phyloP scores from a whole-genome alignment of 2,797 vertebrate species.

The Gymnodraco acuticeps region DNA sequence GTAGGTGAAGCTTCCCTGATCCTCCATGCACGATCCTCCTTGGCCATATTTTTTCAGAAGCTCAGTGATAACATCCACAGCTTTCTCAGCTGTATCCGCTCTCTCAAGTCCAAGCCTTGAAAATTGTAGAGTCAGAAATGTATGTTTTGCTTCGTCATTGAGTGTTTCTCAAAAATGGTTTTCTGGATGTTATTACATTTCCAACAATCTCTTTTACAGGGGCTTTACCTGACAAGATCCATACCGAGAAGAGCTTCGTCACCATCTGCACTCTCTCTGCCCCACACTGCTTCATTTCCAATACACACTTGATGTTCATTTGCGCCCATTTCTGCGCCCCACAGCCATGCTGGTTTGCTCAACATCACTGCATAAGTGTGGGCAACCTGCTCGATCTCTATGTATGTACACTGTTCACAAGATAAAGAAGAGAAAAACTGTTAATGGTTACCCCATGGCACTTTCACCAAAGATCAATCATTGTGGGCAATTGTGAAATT shows the following conservation, averaged over 20 bases:
- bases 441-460: slow-evolving; percentile 23
- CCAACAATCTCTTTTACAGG: background rate
- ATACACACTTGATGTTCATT: slow-evolving; percentile 97
- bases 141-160: background rate
- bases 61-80: slow-evolving; percentile 89
- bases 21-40: slow-evolving; percentile 95
- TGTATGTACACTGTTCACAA: slow-evolving; percentile 91
- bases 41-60: slow-evolving; percentile 93
- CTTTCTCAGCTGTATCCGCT: slow-evolving; percentile 92
- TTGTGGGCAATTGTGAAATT: slow-evolving; percentile 11
- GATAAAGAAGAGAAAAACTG: background rate
- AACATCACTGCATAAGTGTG: slow-evolving; percentile 91
- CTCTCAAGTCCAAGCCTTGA: slow-evolving; percentile 95
- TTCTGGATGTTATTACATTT: slow-evolving; percentile 2
- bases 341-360: slow-evolving; percentile 96
- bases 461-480: background rate
- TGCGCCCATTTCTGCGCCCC: slow-evolving; percentile 99
- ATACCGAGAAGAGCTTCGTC: slow-evolving; percentile 95
- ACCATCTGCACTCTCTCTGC: slow-evolving; percentile 84
- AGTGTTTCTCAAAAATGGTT: slow-evolving; percentile 11
- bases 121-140: slow-evolving; percentile 17
- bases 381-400: slow-evolving; percentile 89
- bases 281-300: slow-evolving; percentile 99
- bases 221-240: slow-evolving; percentile 93
- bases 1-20: slow-evolving; percentile 89